A percentile compares a stretch with the other conserved stretches of the same genome.
Conservation (phyloP, 2,113 vertebrate genomes). For the Tachycineta bicolor region DNA sequence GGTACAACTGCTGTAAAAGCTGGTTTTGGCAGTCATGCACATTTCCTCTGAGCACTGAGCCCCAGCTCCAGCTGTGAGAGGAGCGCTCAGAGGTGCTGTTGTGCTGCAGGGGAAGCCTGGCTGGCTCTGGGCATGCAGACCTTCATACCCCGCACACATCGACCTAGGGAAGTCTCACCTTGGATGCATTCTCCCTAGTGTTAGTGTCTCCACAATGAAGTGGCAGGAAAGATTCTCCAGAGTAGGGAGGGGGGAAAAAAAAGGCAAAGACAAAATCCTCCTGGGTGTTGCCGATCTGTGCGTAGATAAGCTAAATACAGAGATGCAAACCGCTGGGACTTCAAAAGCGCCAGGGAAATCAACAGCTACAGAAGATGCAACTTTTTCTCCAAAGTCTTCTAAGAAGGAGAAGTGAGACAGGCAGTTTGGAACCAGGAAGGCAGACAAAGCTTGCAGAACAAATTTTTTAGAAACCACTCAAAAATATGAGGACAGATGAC, state of each 20-base stretch:
- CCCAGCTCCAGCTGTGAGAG: background rate
- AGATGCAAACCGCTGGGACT: background rate
- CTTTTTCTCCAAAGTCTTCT: background rate
- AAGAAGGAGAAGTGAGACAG: background rate
- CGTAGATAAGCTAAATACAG: background rate
- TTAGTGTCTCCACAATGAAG: background rate
- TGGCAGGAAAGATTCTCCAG: background rate
- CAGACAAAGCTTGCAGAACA: background rate
- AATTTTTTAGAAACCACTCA: background rate
- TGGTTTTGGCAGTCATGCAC: background rate
- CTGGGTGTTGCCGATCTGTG: background rate
- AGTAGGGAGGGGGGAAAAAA: background rate
- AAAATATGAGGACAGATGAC: background rate
- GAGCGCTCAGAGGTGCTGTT: background rate
- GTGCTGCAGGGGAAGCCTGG: background rate
- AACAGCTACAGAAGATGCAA: background rate
- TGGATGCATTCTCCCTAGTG: background rate
- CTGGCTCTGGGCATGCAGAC: background rate
- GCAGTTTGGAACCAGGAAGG: background rate
- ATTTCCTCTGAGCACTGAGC: background rate
- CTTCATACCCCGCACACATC: rapidly evolving
- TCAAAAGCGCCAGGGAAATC: background rate
- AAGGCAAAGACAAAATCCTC: background rate
- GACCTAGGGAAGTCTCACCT: background rate
- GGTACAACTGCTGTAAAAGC: background rate